Percentiles rank a stretch among this genome's conserved stretches.
phyloP scores from a whole-genome alignment of 2,113 vertebrate genomes.

The Neofelis nebulosa region DNA sequence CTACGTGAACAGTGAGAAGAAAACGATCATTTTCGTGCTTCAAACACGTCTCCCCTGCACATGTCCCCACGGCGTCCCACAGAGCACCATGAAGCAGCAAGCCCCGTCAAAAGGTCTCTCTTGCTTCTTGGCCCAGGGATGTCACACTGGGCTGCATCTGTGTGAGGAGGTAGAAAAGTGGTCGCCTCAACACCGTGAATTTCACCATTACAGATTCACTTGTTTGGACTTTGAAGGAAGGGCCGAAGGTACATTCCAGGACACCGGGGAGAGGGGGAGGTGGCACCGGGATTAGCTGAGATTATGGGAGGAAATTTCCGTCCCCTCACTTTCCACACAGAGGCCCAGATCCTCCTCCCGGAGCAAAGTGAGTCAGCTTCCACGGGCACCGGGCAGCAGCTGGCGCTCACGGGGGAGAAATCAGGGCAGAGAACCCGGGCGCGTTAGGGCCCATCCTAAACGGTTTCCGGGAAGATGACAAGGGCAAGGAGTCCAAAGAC shows the following conservation, averaged over 20 bases:
- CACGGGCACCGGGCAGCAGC: neutral
- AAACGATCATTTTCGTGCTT: neutral
- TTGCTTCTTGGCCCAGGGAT: neutral
- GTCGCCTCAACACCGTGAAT: neutral
- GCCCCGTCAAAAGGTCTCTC: neutral
- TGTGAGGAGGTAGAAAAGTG: neutral
- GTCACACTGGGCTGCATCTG: neutral
- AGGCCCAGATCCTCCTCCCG: neutral
- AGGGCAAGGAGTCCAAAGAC: neutral
- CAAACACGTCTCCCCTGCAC: neutral
- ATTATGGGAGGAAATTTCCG: neutral
- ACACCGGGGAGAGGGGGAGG: neutral
- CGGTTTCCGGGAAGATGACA: neutral
- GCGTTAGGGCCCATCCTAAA: neutral
- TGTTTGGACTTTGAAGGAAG: neutral
- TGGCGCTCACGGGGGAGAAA: neutral
- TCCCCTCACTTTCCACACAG: neutral
- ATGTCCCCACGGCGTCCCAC: neutral
- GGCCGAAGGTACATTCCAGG: neutral
- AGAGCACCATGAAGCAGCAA: neutral
- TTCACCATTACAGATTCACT: neutral
- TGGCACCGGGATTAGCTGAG: rapidly evolving
- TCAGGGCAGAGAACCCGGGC: neutral
- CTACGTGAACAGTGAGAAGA: neutral
- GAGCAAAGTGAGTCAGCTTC: neutral